Evolutionary conservation across 2,888 invertebrate species (phyloP).

Genomic region (Luffia ferchaultella): DNA sequence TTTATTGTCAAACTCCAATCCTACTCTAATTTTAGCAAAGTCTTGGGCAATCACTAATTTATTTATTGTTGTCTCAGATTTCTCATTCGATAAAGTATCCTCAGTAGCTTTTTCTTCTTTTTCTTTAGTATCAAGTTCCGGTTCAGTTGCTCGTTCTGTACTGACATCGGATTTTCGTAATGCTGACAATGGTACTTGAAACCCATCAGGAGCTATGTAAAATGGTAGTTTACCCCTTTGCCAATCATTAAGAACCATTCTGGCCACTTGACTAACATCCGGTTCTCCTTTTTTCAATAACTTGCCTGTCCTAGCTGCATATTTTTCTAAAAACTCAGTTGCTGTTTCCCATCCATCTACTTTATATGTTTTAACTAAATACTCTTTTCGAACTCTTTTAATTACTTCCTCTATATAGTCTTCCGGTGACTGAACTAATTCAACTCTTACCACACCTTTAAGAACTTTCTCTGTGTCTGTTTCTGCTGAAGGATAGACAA

Average conservation of each 20-base stretch:
- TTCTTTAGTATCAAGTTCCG: conserved; percentile 19
- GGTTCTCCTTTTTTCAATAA: conserved; percentile 97
- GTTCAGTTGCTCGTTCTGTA: conserved; percentile 12
- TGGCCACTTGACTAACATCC: conserved; percentile 85
- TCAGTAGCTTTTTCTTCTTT: conserved; percentile 19
- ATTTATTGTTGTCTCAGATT: conserved; percentile 39
- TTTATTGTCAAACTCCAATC: conserved; percentile 70
- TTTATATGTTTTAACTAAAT: conserved; percentile 90
- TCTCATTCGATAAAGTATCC: conserved; percentile 23
- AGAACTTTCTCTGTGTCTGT: conserved; percentile 94
- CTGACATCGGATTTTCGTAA: conserved; percentile 15
- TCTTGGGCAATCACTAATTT: conserved; percentile 75
- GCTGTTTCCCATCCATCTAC: conserved; percentile 81
- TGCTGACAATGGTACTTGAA: conserved; percentile 72
- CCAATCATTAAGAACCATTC: conserved; percentile 98
- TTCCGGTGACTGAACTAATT: conserved; percentile 92
- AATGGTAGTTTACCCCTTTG: conserved; percentile 97
- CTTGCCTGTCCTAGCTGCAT: conserved; percentile 88
- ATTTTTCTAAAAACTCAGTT: conserved; percentile 90
- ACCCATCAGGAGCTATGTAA: conserved; percentile 88
- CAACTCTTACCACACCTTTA: conserved; percentile 97
- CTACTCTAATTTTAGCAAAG: conserved; percentile 82
- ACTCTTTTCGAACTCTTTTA: conserved; percentile 87
- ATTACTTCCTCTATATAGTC: conserved; percentile 91
- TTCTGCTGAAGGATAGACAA: conserved; percentile 97